Conservation (phyloP, 2,888 invertebrate species). For the Bibio marci region DNA sequence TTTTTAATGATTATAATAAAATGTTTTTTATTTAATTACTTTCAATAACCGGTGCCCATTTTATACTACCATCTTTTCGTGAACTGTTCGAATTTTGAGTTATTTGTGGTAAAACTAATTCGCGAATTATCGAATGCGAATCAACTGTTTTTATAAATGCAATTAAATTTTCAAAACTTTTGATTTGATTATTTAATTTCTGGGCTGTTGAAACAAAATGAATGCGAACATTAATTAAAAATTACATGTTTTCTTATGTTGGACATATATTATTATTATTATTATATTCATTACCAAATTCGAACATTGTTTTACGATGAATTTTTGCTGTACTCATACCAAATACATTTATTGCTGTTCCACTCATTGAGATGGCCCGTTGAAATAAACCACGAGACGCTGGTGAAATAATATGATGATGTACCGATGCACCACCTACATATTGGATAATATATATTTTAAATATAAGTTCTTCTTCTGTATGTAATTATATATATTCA, state of each 20-base stretch:
- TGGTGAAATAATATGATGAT: slow-evolving; percentile 52
- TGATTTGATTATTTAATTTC: neutral
- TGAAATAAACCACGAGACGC: slow-evolving; percentile 24
- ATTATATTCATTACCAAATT: neutral
- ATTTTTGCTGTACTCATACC: neutral
- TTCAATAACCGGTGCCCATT: neutral
- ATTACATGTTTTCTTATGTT: too few relatives aligned
- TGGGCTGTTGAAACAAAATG: too few relatives aligned
- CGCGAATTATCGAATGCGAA: neutral
- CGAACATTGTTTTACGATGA: neutral
- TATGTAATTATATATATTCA: too few relatives aligned
- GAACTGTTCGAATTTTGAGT: too few relatives aligned
- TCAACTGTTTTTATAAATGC: neutral
- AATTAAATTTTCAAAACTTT: neutral
- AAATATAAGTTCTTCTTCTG: too few relatives aligned
- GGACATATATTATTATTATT: too few relatives aligned
- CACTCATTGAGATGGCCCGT: neutral
- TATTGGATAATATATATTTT: too few relatives aligned
- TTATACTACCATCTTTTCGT: neutral
- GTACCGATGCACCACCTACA: slow-evolving; percentile 42
- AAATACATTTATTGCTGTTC: neutral
- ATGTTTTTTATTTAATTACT: neutral
- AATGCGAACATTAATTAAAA: too few relatives aligned
- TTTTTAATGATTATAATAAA: neutral
- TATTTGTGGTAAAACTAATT: too few relatives aligned